Percentiles rank a stretch among this genome's conserved stretches.
These are phyloP conservation scores for Tetraneura akinire DNA, from an alignment of 1,140 invertebrate species.

Conservation along the genomic window DNA sequence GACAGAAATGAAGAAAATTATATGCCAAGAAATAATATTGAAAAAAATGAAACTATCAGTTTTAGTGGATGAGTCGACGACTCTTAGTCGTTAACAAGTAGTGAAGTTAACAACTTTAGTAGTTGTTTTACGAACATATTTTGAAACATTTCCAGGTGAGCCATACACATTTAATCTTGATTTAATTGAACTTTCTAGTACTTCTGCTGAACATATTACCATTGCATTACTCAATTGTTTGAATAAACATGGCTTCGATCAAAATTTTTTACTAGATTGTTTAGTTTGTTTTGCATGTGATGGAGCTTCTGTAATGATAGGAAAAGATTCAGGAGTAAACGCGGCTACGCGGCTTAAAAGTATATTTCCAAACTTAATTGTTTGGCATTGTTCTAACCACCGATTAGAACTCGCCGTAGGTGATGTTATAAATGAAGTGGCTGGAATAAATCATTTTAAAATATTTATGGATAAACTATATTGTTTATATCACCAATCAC, in stretches of 20 bases:
- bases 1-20: slow-evolving; percentile 7
- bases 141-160: slow-evolving; percentile 13
- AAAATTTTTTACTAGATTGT: slow-evolving; percentile 11
- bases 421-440: not conserved
- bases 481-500: not conserved
- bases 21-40: slow-evolving; percentile 3
- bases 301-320: slow-evolving; percentile 15
- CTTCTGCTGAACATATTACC: slow-evolving; percentile 7
- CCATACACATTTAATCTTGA: slow-evolving; percentile 15
- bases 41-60: not conserved
- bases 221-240: not conserved
- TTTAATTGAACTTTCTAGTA: slow-evolving; percentile 14
- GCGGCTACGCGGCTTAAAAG: not conserved
- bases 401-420: not conserved
- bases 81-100: not conserved
- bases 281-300: slow-evolving; percentile 13
- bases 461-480: slow-evolving; percentile 26
- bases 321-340: slow-evolving; percentile 3
- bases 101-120: not conserved
- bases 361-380: slow-evolving; percentile 3
- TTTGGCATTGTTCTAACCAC: slow-evolving; percentile 14
- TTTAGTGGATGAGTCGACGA: not conserved
- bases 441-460: slow-evolving; percentile 29
- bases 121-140: slow-evolving; percentile 8
- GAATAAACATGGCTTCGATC: slow-evolving; percentile 15